Base-by-base conservation (phyloP, 2,113 vertebrate genomes). In the Catharus minimus region DNA sequence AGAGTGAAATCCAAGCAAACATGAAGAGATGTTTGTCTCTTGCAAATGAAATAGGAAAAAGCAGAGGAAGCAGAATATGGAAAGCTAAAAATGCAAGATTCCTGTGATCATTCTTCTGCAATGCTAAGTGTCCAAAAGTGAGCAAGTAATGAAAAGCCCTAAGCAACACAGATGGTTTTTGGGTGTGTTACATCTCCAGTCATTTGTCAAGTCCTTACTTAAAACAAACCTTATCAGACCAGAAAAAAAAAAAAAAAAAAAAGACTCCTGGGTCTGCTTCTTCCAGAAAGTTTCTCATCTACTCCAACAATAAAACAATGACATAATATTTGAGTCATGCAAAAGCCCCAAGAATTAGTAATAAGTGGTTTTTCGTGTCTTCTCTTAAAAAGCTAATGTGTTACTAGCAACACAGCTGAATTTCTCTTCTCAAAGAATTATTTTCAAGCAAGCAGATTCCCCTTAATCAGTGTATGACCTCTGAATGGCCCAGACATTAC, bases 401-500 rank as follows among this genome's bases (percentile, higher is more conserved):
- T 52, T 91, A 58, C 33, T 61, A 72, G 55, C 36, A 88, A 73
- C 38, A n/a, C 4, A 86, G 50, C 36, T 72, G 13, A 65, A 27
- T 32, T 87, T 68, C 33, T 75, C 26, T 78, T 74, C 73, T 52
- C 43, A 64, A 20, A 76, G 9, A 69, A 64, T 41, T 80, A 36
- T 33, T 86, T 87, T 82, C 57, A 84, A 82, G 62, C 30, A 66
- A 53, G 64, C 12, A 43, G 32, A 82, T 44, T 49, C 19, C 76
- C 36, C 86, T 80, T 83, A 58, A 89, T 69, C 66, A 77, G 50
- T 58, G 47, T 36, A 62, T 12, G 72, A 91, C 79, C 82, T 82
- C 85, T 74, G 36, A 89, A 86, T 53, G 21, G 52, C 64, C 88
- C 90, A 94, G 88, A 90, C 90, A 88, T 88, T 88, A 94, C 93